Base-by-base conservation (phyloP, 2,888 invertebrate species). In the Sepioteuthis lessoniana region DNA sequence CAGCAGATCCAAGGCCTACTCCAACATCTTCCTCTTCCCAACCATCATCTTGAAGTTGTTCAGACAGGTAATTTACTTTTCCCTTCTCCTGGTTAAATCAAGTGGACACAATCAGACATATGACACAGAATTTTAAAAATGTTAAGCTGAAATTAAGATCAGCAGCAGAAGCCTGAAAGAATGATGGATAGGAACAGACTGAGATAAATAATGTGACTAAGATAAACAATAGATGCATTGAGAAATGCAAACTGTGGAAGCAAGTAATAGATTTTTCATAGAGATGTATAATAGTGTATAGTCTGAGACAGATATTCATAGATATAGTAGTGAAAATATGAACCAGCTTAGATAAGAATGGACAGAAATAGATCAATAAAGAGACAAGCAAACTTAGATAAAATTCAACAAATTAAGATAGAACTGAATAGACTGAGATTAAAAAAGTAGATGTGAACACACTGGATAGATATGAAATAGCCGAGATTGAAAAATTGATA, bases 91-190 rank as follows among this genome's bases (percentile, higher is more conserved):
- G n/a, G 76, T 76, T 76, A 76, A 76, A 76, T 76, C 76, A 76
- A 76, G 76, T 76, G 76, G 76, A 76, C 76, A 76, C n/a, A n/a
- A 16, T 76, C 76, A 76, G n/a, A 76, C n/a, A n/a, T 76, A 76
- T 16, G n/a, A 19, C 76, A n/a, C 76, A n/a, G 76, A 76, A 76
- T 76, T 76, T 76, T 76, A n/a, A 76, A 76, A 76, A 76, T 76
- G 76, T 76, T 76, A n/a, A 31, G 76, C 76, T n/a, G n/a, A 76
- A 76, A 76, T 76, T 76, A 31, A 8, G 76, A 8, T n/a, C 16
- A n/a, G 76, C n/a, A 31, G 31, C 60, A 7, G 7, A 21, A 60
- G 60, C 42, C 7, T 42, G 42, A 60, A 60, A 28, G 60, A 60
- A 5, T 2, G 60, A 60, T 60, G 1, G 60, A 60, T 25, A 21